phyloP scores from a whole-genome alignment of 1,140 invertebrate species.

The Steinernema feltiae region DNA sequence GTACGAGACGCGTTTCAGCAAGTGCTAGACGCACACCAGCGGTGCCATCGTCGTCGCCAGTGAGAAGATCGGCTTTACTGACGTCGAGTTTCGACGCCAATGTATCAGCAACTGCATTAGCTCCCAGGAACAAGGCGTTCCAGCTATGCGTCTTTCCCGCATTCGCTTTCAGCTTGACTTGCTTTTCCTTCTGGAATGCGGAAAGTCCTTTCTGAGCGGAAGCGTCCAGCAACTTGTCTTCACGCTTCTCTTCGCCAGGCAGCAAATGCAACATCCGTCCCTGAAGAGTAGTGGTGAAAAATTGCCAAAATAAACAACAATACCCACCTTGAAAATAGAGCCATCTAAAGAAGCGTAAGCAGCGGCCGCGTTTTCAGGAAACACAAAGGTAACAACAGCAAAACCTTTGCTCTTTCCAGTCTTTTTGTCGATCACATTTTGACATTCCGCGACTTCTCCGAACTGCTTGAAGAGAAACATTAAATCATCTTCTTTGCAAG shows the following conservation, averaged over 20 bases:
- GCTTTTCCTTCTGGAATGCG: constrained; percentile 75
- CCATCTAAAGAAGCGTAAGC: constrained; percentile 79
- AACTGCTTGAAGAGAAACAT: constrained; percentile 73
- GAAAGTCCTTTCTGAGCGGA: constrained; percentile 22
- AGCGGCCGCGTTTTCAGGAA: constrained; percentile 86
- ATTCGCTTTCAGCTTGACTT: no score
- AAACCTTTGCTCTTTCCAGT: constrained; percentile 86
- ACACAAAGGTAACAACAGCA: constrained; percentile 81
- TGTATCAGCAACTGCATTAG: no score
- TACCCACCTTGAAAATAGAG: no score
- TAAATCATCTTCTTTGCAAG: constrained; percentile 78
- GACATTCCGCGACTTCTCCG: constrained; percentile 77
- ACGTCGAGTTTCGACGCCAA: constrained; percentile 78
- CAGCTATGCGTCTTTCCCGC: no score
- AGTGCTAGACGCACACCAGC: no score
- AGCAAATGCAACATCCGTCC: no score
- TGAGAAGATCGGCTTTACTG: constrained; percentile 73
- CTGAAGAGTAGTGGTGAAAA: no score
- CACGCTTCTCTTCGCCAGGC: no score
- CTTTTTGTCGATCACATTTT: constrained; percentile 77
- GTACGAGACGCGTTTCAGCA: no score
- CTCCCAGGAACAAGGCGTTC: no score
- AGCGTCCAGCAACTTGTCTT: constrained; percentile 65
- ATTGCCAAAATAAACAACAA: no score
- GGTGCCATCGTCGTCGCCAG: constrained; percentile 61